A percentile compares a stretch with the other conserved stretches of the same genome.
These are phyloP conservation scores for Pangasius mekongensis DNA, from an alignment of 2,797 vertebrate species.

Conservation along the genomic window DNA sequence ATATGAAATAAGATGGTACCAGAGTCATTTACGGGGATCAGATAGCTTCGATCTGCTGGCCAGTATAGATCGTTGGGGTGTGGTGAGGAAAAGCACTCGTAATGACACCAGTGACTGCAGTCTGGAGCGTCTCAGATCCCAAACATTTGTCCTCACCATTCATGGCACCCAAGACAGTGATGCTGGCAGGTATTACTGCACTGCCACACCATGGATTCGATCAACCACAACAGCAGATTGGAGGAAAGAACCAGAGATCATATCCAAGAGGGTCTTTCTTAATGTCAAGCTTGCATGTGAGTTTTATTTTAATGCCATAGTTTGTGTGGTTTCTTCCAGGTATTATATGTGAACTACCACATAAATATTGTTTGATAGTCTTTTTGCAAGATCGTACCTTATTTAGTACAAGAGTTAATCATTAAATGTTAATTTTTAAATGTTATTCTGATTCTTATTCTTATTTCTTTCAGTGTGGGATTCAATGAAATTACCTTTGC, in stretches of 20 bases:
- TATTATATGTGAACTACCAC: not conserved
- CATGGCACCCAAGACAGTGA: conserved; percentile 87
- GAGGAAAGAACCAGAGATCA: conserved; percentile 82
- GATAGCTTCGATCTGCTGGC: conserved; percentile 73
- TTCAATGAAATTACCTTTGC: conserved; percentile 88
- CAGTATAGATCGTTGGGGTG: conserved; percentile 82
- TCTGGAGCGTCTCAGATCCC: conserved; percentile 77
- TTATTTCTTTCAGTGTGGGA: conserved; percentile 82
- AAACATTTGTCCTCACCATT: conserved; percentile 82
- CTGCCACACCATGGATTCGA: conserved; percentile 87
- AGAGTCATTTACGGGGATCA: conserved; percentile 72
- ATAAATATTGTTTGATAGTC: not conserved
- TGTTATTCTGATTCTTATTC: not conserved
- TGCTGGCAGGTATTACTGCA: conserved; percentile 88
- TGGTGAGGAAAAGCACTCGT: conserved; percentile 75
- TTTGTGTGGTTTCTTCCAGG: not conserved
- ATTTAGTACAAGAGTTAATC: not conserved
- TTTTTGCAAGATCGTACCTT: not conserved
- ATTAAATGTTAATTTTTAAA: not conserved
- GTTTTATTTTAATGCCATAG: conserved; percentile 43
- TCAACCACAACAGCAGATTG: conserved; percentile 79
- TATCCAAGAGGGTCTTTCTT: conserved; percentile 81
- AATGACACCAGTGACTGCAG: conserved; percentile 88
- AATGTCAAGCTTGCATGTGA: conserved; percentile 90
- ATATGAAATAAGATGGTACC: conserved; percentile 91